Percentiles rank a stretch among this genome's conserved stretches.
These are phyloP conservation scores for Elephas maximus DNA, from an alignment of 2,113 vertebrate genomes.

Conservation along the genomic window DNA sequence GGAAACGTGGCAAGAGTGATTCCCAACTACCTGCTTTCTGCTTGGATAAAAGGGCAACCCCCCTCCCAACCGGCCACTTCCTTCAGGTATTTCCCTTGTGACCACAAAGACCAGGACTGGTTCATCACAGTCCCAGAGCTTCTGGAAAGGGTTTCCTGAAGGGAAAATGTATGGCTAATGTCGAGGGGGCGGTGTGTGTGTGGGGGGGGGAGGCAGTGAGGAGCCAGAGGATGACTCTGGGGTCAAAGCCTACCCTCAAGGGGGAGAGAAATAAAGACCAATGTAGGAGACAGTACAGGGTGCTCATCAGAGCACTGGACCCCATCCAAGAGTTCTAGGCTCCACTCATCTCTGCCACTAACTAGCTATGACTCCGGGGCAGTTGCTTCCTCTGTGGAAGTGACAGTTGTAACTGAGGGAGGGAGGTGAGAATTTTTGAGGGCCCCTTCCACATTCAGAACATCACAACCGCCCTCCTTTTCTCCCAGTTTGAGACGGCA, in stretches of 20 bases:
- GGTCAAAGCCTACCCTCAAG: background rate
- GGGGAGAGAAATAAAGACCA: background rate
- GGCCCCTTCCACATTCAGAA: background rate
- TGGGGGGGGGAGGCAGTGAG: background rate
- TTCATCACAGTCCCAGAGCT: background rate
- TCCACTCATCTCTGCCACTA: background rate
- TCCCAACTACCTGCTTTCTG: background rate
- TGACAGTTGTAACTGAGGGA: background rate
- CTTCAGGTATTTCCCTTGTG: background rate
- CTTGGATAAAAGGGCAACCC: background rate
- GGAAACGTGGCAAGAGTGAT: background rate
- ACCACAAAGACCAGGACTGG: background rate
- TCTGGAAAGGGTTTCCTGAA: background rate
- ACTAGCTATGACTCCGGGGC: background rate
- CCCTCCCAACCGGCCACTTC: background rate
- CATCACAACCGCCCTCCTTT: background rate
- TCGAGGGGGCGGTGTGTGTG: background rate
- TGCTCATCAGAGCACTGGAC: background rate
- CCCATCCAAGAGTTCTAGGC: background rate
- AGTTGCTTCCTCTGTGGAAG: background rate
- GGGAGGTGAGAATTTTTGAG: conserved; percentile 55
- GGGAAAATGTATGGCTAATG: background rate
- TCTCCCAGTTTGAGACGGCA: background rate
- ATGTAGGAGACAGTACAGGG: background rate
- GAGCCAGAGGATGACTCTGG: background rate